Percentiles rank a stretch among this genome's conserved stretches.
These are phyloP conservation scores for Piaya cayana DNA, from an alignment of 2,113 vertebrate genomes.

Conservation along the genomic window DNA sequence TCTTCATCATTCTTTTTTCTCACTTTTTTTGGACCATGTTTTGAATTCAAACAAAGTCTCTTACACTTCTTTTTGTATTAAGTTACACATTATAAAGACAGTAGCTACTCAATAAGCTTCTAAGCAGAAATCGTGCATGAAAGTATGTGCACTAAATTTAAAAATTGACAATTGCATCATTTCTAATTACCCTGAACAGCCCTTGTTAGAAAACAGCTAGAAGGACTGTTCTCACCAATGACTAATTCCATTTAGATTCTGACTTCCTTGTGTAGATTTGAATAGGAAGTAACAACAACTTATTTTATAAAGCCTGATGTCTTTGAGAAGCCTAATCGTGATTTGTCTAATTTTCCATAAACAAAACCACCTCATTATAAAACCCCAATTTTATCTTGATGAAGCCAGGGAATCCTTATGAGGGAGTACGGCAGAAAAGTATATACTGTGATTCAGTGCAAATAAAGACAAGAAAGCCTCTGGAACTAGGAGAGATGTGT, in stretches of 20 bases:
- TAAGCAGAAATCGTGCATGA: neutral
- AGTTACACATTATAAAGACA: neutral
- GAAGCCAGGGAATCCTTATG: neutral
- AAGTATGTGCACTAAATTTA: neutral
- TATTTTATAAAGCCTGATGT: neutral
- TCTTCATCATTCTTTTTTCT: rapidly evolving
- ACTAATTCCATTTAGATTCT: neutral
- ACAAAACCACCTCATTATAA: neutral
- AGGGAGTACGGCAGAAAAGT: neutral
- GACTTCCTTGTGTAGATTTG: neutral
- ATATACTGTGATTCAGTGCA: neutral
- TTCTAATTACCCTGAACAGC: neutral
- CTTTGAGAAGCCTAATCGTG: neutral
- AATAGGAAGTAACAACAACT: neutral
- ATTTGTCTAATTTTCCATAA: neutral
- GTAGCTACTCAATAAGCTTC: neutral
- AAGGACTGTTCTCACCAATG: neutral
- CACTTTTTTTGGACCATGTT: neutral
- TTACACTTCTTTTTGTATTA: neutral
- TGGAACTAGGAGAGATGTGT: neutral
- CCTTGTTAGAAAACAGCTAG: neutral
- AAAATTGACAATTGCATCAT: neutral
- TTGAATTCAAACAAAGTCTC: neutral
- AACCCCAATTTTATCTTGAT: neutral
- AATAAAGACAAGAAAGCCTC: neutral